Conservation (phyloP, 2,888 invertebrate species). For the Yponomeuta malinellus region DNA sequence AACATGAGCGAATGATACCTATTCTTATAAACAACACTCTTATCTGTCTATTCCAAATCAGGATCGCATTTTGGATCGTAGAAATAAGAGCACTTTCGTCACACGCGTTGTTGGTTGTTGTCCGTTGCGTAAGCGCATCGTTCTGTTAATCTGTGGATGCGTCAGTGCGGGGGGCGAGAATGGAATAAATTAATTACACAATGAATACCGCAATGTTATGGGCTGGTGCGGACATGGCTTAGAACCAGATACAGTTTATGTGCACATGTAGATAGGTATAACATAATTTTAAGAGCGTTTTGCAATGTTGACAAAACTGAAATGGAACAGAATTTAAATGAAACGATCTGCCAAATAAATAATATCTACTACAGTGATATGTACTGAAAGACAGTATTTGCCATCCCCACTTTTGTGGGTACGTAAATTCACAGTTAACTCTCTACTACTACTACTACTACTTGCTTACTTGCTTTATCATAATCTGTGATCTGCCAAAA, state of each 20-base stretch:
- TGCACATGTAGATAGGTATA: neutral
- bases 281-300: too few relatives aligned
- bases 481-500: too few relatives aligned
- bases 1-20: too few relatives aligned
- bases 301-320: too few relatives aligned
- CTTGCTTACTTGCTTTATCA: too few relatives aligned
- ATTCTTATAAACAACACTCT: neutral
- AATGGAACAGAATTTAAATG: too few relatives aligned
- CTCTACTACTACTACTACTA: too few relatives aligned
- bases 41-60: neutral
- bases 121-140: constrained; percentile 3
- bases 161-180: constrained; percentile 26
- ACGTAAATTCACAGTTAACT: too few relatives aligned
- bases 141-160: constrained; percentile 19
- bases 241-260: neutral
- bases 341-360: too few relatives aligned
- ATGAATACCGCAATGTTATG: constrained; percentile 21
- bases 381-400: too few relatives aligned
- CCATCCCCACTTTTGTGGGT: too few relatives aligned
- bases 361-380: too few relatives aligned
- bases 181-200: constrained; percentile 49
- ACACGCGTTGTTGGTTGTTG: neutral
- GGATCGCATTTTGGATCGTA: neutral
- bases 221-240: neutral
- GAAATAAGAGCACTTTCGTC: neutral